Percentiles rank a stretch among this genome's conserved stretches.
Conservation (phyloP, 1,140 invertebrate genomes). For the Drosophila lacteicornis region DNA sequence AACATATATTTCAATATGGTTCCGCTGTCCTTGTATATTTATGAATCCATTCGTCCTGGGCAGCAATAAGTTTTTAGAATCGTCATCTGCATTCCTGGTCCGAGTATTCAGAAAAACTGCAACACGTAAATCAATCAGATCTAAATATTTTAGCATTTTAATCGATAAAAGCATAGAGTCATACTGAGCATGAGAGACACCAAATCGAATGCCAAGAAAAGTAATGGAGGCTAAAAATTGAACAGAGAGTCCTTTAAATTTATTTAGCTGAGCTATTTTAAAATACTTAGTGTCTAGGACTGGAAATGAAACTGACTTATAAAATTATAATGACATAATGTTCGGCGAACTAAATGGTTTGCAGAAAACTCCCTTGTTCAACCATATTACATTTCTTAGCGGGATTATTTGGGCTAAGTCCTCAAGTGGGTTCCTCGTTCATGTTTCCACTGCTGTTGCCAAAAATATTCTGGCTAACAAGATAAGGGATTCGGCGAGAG, state of each 20-base stretch:
- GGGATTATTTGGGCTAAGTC: slow-evolving; percentile 13
- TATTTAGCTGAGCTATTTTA: too few relatives aligned
- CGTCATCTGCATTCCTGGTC: background rate
- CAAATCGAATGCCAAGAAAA: background rate
- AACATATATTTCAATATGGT: too few relatives aligned
- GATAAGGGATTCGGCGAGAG: slow-evolving; percentile 2
- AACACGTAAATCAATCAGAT: slow-evolving; percentile 11
- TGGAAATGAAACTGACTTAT: background rate
- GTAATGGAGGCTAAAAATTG: too few relatives aligned
- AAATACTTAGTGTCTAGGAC: background rate
- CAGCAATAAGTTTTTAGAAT: slow-evolving; percentile 1
- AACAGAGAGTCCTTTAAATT: background rate
- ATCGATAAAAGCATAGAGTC: background rate
- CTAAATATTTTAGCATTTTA: background rate
- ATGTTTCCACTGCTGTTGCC: slow-evolving; percentile 21
- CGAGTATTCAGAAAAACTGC: background rate
- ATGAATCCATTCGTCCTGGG: background rate
- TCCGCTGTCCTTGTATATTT: background rate
- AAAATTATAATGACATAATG: background rate
- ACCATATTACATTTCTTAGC: slow-evolving; percentile 10
- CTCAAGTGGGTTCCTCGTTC: slow-evolving; percentile 13
- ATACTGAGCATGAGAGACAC: background rate
- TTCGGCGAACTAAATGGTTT: slow-evolving; percentile 6
- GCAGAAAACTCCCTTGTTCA: background rate
- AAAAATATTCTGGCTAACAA: slow-evolving; percentile 32